phyloP scores from a whole-genome alignment of 2,113 vertebrate genomes.

The Piprites chloris region DNA sequence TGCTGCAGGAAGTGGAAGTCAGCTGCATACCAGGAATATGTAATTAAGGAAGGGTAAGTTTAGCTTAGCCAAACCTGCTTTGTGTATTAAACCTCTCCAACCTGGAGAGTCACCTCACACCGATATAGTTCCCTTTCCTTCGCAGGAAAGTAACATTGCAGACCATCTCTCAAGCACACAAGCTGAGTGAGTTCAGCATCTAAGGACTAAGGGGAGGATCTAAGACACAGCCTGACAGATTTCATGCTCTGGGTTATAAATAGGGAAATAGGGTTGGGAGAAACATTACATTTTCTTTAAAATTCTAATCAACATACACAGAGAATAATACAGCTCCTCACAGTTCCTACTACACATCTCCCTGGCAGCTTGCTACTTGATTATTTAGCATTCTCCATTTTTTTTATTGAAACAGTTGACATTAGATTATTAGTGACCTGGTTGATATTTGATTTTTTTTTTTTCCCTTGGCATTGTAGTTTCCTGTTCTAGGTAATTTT shows the following conservation, averaged over 20 bases:
- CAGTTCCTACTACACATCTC: neutral
- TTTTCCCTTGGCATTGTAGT: neutral
- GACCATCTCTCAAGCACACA: neutral
- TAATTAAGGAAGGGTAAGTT: neutral
- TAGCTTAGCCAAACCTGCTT: neutral
- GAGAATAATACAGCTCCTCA: neutral
- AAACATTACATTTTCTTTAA: neutral
- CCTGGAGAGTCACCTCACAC: neutral
- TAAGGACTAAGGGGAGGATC: neutral
- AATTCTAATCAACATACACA: neutral
- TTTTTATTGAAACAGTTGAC: conserved; percentile 14
- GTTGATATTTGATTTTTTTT: conserved; percentile 37
- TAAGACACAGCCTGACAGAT: neutral
- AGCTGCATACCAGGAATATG: neutral
- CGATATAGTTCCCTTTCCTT: neutral
- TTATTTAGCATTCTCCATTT: neutral
- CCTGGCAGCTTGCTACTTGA: neutral
- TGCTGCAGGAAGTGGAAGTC: neutral
- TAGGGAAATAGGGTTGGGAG: neutral
- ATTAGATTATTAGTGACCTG: conserved; percentile 8
- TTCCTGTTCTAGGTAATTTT: neutral
- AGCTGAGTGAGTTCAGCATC: neutral
- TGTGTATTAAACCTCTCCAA: neutral
- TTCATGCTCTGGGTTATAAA: neutral
- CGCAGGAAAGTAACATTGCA: neutral